Base-by-base conservation (phyloP, 2,113 vertebrate genomes). In the Neodon shergylaensis region DNA sequence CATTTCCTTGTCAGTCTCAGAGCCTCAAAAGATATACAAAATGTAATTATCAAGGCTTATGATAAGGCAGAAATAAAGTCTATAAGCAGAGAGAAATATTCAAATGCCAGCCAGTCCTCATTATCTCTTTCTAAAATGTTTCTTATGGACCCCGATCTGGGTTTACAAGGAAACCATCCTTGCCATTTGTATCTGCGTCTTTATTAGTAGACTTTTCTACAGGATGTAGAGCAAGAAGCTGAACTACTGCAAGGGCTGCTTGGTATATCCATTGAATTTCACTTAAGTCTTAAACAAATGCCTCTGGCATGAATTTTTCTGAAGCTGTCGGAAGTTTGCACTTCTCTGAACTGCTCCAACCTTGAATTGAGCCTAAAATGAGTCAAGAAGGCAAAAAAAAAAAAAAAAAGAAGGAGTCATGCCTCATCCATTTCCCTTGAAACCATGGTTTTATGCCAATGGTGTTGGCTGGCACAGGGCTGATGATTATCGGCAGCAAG, bases 41-140 rank as follows among this genome's bases (percentile, higher is more conserved):
- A 94, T 74, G 13, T 88, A 92, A 93, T 94, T 94, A 96, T 49
- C 47, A 93, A 92, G 76, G 31, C 72, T 95, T 81, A 73, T 85
- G 76, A 95, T 96, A 97, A 97, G 70, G 33, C 94, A 47, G 61
- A 36, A 92, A 73, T 36, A 65, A 96, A 94, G 61, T 47, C 81
- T 85, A 70, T 12, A 92, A 90, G n/a, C 74, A 96, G 65, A 90
- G 88, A 88, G 49, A 54, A 86, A 86, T 70, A 88, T 91, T 70
- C 72, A 83, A 95, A 81, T 88, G 66, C 79, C 88, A 96, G 24
- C 88, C 52, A 65, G 58, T 24, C 73, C 88, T 89, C 84, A 90
- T 28, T 95, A 26, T 65, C 49, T 93, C 83, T 13, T 31, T 58
- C 58, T 26, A 81, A 96, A 88, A 95, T 31, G 3, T 65, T 83